Percentiles rank a stretch among this genome's conserved stretches.
phyloP scores from a whole-genome alignment of 2,113 vertebrate species.

The Tamias sibiricus region DNA sequence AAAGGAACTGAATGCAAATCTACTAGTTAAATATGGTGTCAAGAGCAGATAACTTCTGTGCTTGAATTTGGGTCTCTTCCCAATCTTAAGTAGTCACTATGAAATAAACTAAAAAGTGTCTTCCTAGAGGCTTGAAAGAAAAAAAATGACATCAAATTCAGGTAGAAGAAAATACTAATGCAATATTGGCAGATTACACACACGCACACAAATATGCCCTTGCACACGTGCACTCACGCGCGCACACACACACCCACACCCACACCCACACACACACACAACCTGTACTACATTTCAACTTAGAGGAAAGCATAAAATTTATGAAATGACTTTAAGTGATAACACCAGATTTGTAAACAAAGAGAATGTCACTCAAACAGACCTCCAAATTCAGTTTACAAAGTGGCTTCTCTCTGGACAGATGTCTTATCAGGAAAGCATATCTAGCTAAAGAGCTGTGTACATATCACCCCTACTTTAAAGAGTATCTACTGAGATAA shows the following conservation, averaged over 20 bases:
- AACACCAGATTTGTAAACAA: background rate
- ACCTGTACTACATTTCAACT: background rate
- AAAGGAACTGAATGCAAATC: background rate
- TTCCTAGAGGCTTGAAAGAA: background rate
- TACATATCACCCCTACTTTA: constrained; percentile 37
- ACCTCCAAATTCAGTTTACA: background rate
- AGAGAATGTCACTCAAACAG: background rate
- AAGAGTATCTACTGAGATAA: constrained; percentile 40
- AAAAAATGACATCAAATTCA: background rate
- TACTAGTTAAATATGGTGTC: background rate
- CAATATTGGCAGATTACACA: background rate
- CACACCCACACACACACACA: no score
- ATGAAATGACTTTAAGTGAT: background rate
- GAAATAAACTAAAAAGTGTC: background rate
- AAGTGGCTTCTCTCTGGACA: constrained; percentile 7
- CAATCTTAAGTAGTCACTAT: background rate
- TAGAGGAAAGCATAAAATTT: background rate
- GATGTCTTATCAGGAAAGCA: constrained; percentile 37
- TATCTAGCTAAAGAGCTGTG: constrained; percentile 16
- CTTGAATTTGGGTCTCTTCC: background rate
- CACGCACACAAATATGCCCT: no score
- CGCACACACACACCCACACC: no score
- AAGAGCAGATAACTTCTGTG: background rate
- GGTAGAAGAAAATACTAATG: constrained; percentile 44
- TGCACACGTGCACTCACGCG: no score